A percentile compares a stretch with the other conserved stretches of the same genome.
Conservation (phyloP, 2,113 vertebrate species). For the Laterallus jamaicensis region DNA sequence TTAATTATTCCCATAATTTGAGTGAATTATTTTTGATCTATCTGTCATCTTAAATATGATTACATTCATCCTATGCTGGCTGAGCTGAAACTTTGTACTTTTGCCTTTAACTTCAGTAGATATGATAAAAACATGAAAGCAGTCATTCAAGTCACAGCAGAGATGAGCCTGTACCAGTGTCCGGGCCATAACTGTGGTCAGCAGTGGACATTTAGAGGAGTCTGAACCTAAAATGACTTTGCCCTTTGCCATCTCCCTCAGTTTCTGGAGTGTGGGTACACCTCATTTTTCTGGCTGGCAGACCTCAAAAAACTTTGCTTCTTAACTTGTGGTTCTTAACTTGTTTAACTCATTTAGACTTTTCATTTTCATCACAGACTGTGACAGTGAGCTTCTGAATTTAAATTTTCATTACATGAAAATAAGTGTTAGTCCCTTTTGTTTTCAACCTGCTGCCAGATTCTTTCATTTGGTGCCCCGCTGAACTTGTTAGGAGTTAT, state of each 20-base stretch:
- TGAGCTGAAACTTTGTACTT: neutral
- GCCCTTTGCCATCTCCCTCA: neutral
- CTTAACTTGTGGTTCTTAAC: neutral
- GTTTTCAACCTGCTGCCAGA: neutral
- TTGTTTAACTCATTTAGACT: neutral
- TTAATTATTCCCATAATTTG: neutral
- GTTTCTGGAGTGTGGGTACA: neutral
- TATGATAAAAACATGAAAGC: neutral
- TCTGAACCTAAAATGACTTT: neutral
- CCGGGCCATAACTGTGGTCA: too few relatives aligned
- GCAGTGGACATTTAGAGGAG: neutral
- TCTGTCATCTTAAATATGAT: neutral
- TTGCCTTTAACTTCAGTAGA: neutral
- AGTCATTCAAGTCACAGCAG: rapidly evolving
- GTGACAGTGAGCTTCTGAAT: neutral
- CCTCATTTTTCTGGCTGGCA: neutral
- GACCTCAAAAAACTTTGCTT: neutral
- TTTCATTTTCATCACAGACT: neutral
- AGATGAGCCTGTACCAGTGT: neutral
- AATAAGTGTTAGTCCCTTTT: neutral
- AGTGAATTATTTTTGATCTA: neutral
- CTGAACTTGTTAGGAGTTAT: neutral
- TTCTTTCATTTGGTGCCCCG: neutral
- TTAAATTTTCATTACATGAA: neutral
- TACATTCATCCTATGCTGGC: rapidly evolving